phyloP scores from a whole-genome alignment of 2,113 vertebrate genomes.

The Chrysemys picta region DNA sequence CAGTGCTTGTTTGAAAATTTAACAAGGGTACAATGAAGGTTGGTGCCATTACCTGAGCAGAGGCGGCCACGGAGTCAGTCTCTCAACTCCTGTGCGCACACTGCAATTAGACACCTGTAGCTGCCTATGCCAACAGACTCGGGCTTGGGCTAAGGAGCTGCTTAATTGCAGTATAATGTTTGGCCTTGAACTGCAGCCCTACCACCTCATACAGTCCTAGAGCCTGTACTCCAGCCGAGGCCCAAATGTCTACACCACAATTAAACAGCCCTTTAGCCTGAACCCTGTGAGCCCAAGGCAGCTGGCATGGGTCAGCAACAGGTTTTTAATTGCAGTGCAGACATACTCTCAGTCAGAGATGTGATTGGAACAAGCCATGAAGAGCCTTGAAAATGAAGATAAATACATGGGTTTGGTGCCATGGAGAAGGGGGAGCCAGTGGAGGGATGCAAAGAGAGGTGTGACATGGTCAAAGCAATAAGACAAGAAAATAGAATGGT shows the following conservation, averaged over 20 bases:
- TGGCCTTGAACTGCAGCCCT: background rate
- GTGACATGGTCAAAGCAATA: background rate
- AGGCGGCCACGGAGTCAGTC: background rate
- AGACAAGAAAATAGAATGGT: background rate
- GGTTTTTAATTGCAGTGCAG: background rate
- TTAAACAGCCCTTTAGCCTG: background rate
- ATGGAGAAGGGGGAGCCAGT: background rate
- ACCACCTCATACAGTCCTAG: background rate
- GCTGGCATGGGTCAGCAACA: background rate
- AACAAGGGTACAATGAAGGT: background rate
- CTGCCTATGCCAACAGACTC: background rate
- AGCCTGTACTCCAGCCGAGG: background rate
- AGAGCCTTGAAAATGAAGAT: background rate
- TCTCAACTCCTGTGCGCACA: background rate
- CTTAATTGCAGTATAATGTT: background rate
- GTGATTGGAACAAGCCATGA: background rate
- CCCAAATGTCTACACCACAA: background rate
- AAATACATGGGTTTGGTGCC: background rate
- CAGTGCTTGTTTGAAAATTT: background rate
- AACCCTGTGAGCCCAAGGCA: background rate
- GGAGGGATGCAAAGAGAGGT: background rate
- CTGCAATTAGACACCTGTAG: background rate
- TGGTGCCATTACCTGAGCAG: background rate
- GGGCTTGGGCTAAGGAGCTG: background rate
- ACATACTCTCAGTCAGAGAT: background rate